Percentiles rank a stretch among this genome's conserved stretches.
Evolutionary conservation across 2,888 invertebrate species (phyloP).

Genomic region (Caenorhabditis doughertyi): DNA sequence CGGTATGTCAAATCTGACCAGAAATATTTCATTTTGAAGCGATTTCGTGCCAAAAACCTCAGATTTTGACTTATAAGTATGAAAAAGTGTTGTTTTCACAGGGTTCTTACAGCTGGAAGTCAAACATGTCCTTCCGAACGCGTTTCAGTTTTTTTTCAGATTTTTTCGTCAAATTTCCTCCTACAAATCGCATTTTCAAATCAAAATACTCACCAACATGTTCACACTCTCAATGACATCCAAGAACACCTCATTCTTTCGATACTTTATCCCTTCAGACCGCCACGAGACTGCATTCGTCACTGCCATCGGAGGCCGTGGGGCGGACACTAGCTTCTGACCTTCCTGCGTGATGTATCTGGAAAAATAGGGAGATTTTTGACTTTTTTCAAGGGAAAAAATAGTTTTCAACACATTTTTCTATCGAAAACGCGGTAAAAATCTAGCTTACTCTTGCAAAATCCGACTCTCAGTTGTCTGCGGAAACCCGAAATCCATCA

Average conservation of each 20-base stretch:
- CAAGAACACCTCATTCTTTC: conserved; percentile 98
- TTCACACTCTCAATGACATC: conserved; percentile 99
- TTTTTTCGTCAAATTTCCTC: neutral
- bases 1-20: too few species aligned
- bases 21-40: too few species aligned
- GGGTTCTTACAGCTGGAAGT: too few species aligned
- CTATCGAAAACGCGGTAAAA: too few species aligned
- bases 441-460: conserved; percentile 90
- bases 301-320: conserved; percentile 96
- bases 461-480: conserved; percentile 99
- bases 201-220: conserved; percentile 87
- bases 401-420: neutral
- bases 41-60: too few species aligned
- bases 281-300: conserved; percentile 99
- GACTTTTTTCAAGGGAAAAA: too few species aligned
- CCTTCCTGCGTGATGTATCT: conserved; percentile 96
- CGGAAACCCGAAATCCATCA: conserved; percentile 96
- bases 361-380: neutral
- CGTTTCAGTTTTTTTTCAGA: neutral
- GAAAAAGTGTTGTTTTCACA: too few species aligned
- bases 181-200: too few species aligned
- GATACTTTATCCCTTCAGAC: conserved; percentile 97
- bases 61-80: too few species aligned
- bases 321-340: conserved; percentile 95
- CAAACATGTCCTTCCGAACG: too few species aligned